phyloP scores from a whole-genome alignment of 1,140 invertebrate genomes.

The Euborellia annulipes region DNA sequence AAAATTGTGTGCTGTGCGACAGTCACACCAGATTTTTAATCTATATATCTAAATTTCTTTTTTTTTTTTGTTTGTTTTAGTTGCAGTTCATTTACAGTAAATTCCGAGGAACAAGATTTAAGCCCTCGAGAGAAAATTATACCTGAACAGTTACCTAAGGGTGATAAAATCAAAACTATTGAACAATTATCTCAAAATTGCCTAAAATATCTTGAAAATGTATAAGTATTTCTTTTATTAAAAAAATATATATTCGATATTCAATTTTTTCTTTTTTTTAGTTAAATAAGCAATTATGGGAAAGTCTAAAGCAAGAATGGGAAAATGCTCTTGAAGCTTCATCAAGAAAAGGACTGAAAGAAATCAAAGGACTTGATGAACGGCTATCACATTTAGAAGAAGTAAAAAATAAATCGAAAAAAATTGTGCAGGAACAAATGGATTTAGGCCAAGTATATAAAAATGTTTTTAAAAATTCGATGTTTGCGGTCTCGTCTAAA shows the following conservation, averaged over 20 bases:
- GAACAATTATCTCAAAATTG: too few species aligned
- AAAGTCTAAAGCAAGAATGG: constrained; percentile 41
- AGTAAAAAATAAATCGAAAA: constrained; percentile 56
- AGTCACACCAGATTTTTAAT: too few species aligned
- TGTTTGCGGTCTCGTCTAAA: too few species aligned
- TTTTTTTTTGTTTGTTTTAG: too few species aligned
- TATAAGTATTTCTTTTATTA: background rate
- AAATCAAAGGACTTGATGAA: constrained; percentile 77
- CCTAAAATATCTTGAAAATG: too few species aligned
- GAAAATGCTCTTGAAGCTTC: constrained; percentile 42
- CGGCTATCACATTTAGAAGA: constrained; percentile 71
- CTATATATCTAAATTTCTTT: too few species aligned
- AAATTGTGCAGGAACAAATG: constrained; percentile 62
- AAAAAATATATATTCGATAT: background rate
- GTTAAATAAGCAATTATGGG: constrained; percentile 40
- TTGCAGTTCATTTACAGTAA: too few species aligned
- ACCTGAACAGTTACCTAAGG: too few species aligned
- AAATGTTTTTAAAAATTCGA: too few species aligned
- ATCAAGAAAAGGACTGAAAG: constrained; percentile 60
- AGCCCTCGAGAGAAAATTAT: too few species aligned
- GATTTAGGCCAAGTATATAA: constrained; percentile 55
- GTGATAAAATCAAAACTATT: too few species aligned
- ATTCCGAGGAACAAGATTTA: constrained; percentile 13
- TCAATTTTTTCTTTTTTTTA: constrained; percentile 5
- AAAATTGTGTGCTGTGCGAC: too few species aligned